Conservation (phyloP, 2,797 vertebrate genomes). For the Phylloscopus collybita region DNA sequence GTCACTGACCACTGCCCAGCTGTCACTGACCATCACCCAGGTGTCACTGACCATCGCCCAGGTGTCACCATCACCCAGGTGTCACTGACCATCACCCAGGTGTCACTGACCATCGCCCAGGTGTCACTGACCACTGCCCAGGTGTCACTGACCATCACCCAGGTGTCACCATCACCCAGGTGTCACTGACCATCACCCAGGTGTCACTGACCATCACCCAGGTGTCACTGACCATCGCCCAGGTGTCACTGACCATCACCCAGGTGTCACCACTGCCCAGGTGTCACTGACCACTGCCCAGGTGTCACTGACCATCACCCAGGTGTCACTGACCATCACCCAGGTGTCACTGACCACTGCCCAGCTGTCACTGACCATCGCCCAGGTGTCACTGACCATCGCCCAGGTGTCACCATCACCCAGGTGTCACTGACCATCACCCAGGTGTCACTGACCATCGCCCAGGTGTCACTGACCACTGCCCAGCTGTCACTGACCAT, state of each 20-base stretch:
- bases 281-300: not conserved
- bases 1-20: too few species aligned
- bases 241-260: not conserved
- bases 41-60: too few species aligned
- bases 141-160: not conserved
- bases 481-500: not conserved
- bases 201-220: too few species aligned
- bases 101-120: too few species aligned
- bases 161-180: not conserved
- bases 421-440: too few species aligned
- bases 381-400: not conserved
- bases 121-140: not conserved
- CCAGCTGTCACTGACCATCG: too few species aligned
- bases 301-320: too few species aligned
- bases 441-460: too few species aligned
- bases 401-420: too few species aligned
- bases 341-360: fast-evolving
- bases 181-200: not conserved
- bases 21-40: not conserved
- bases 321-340: not conserved
- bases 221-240: too few species aligned
- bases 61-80: not conserved
- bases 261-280: not conserved
- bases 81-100: too few species aligned
- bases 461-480: fast-evolving